These are phyloP conservation scores for Glaucomys volans DNA, from an alignment of 2,113 vertebrate genomes.

Conservation along the genomic window DNA sequence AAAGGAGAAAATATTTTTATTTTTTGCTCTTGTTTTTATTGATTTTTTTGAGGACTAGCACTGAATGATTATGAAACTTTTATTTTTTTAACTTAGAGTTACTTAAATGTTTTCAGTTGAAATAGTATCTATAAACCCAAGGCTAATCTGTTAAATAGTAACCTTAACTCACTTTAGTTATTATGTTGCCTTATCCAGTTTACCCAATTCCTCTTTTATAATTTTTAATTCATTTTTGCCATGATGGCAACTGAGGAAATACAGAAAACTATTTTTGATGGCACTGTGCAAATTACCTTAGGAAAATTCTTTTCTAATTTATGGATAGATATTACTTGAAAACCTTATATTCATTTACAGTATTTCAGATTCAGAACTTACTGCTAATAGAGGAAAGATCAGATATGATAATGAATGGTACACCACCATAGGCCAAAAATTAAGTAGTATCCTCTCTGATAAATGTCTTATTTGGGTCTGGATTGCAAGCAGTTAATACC, in stretches of 20 bases:
- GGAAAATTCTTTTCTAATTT: background rate
- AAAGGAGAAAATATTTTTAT: background rate
- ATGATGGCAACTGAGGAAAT: background rate
- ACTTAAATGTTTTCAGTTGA: constrained; percentile 12
- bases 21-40: constrained; percentile 42
- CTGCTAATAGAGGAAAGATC: constrained; percentile 39
- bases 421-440: background rate
- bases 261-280: background rate
- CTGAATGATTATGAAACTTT: background rate
- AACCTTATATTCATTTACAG: constrained; percentile 20
- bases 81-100: constrained; percentile 36
- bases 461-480: constrained; percentile 22
- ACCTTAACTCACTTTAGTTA: background rate
- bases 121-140: background rate
- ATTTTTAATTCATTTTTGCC: background rate
- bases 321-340: constrained; percentile 3
- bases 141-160: background rate
- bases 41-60: background rate
- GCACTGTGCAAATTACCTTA: background rate
- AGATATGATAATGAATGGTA: constrained; percentile 33
- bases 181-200: constrained; percentile 23
- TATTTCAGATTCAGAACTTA: constrained; percentile 53
- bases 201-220: background rate
- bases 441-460: constrained; percentile 15
- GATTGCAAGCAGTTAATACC: background rate